phyloP scores from a whole-genome alignment of 2,888 invertebrate species.

The Cephus rjabovi region DNA sequence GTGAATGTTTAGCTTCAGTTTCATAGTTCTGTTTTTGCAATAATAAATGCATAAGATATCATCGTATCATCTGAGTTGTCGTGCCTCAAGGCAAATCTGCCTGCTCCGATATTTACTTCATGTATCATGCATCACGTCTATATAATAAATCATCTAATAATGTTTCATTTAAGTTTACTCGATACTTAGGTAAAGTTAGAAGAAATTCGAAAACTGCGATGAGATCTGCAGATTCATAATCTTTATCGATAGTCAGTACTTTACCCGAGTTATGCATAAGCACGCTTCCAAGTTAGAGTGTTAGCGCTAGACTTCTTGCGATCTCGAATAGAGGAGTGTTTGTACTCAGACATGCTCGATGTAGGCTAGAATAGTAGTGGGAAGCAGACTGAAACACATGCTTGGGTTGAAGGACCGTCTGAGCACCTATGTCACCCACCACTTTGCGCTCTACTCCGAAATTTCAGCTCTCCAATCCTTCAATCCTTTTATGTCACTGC shows the following conservation, averaged over 20 bases:
- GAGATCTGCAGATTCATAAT: too few species aligned
- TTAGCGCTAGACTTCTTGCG: conserved; percentile 21
- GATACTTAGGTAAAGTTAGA: too few species aligned
- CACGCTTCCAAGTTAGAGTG: conserved; percentile 33
- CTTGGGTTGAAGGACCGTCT: conserved; percentile 20
- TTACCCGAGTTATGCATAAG: conserved; percentile 28
- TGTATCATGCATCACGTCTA: too few species aligned
- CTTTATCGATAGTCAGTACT: not conserved
- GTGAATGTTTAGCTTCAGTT: too few species aligned
- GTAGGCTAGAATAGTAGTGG: conserved; percentile 10
- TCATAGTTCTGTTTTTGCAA: too few species aligned
- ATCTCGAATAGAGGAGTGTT: conserved; percentile 31
- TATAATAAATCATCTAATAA: too few species aligned
- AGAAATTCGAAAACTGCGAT: too few species aligned
- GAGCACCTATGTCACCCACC: conserved; percentile 49
- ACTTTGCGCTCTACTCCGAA: conserved; percentile 51
- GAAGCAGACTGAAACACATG: not conserved
- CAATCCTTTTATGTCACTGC: conserved; percentile 14
- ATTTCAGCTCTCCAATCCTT: conserved; percentile 30
- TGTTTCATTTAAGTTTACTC: too few species aligned
- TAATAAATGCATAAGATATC: too few species aligned
- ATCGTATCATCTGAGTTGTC: too few species aligned
- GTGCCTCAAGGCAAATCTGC: too few species aligned
- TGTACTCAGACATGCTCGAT: conserved; percentile 13
- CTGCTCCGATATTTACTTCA: too few species aligned